Evolutionary conservation across 1,140 invertebrate genomes (phyloP), one percentile per base, ranked within the genome.

Genomic region (Nasonia vitripennis): DNA sequence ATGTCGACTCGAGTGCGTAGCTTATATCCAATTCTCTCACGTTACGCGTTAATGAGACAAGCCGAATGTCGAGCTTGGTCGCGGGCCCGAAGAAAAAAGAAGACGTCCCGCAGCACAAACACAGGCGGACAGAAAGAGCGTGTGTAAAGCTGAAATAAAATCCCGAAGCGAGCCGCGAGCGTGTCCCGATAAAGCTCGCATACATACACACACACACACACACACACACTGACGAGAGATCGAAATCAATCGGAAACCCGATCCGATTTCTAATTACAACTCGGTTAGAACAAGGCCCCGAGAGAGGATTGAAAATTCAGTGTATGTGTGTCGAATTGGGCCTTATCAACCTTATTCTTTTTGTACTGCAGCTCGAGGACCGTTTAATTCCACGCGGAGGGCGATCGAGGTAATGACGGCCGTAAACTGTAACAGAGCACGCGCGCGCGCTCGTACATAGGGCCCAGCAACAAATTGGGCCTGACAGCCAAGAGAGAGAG

Each of bases 341-440:
- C 68, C 31, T 82, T 82, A 82, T 82, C 81, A 74, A 37, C 23
- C 41, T 17, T 48, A 73, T n/a, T 81, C 20, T 78, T 68, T 75
- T n/a, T 85, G 74, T 80, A 11, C n/a, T 23, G 27, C 1, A 27
- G 27, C 27, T 71, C 90, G 88, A 89, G 89, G 89, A 90, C 89
- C 90, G 89, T 91, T 92, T 91, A 91, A 91, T 92, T 89, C 88
- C 85, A 91, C 87, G 88, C 88, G 86, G 34, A 77, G 78, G 86
- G 85, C 88, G 90, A 89, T 91, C 89, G 90, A 89, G 88, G 89
- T 92, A 92, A 92, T 92, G 91, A 92, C 88, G 88, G 89, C 90
- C 88, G 91, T 91, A 92, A 92, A 92, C 90, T 91, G 90, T 88
- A 86, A 86, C 87, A 88, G 84, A 89, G 86, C 86, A 86, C 83